Evolutionary conservation across 35 echinoderm and acorn worm genomes (phyloP).

Genomic region (Anneissia japonica): DNA sequence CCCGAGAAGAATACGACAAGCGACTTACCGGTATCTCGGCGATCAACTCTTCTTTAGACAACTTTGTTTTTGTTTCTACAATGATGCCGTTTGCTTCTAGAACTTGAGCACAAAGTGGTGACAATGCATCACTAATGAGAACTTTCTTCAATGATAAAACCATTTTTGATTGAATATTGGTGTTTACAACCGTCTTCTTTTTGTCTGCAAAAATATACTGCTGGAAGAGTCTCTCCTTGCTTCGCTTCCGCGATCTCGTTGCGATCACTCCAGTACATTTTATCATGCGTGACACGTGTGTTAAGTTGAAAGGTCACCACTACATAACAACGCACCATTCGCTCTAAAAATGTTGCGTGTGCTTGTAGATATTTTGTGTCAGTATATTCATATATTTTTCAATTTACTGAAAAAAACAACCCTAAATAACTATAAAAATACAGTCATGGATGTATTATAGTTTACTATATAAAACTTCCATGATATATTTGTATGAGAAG

Average conservation of each 20-base stretch:
- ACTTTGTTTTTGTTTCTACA: constrained; percentile 73
- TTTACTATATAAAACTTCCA: too few species aligned
- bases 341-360: too few species aligned
- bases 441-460: too few species aligned
- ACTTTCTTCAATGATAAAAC: constrained; percentile 65
- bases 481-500: too few species aligned
- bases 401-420: too few species aligned
- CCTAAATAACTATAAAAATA: too few species aligned
- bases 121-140: constrained; percentile 68
- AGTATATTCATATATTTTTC: too few species aligned
- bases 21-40: constrained; percentile 92
- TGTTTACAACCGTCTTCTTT: not conserved
- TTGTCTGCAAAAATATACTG: too few species aligned
- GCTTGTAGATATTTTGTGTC: too few species aligned
- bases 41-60: constrained; percentile 74
- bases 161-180: constrained; percentile 54
- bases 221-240: too few species aligned
- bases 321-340: too few species aligned
- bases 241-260: too few species aligned
- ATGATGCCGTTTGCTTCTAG: constrained; percentile 68
- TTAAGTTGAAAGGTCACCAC: not conserved
- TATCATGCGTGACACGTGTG: constrained; percentile 1
- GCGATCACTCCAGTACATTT: not conserved
- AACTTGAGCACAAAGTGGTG: constrained; percentile 59
- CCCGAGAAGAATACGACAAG: not conserved